Evolutionary conservation across 2,888 invertebrate species (phyloP), one percentile per base, ranked within the genome.

Genomic region (Epistrophe eligans): DNA sequence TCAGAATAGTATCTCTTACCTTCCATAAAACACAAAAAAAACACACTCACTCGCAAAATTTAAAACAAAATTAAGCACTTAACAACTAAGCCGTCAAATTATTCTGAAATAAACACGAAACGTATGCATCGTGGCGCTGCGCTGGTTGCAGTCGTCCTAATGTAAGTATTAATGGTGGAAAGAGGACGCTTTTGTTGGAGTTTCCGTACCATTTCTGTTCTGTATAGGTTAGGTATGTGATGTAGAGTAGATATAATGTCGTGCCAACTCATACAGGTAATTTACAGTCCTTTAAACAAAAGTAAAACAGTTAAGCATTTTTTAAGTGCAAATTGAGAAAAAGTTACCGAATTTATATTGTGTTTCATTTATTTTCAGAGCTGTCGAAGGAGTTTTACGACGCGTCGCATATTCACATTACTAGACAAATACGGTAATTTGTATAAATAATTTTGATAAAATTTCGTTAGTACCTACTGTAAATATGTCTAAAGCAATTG

Each of bases 51-150:
- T 71, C 57, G 67, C 74, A 74, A 77, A n/a, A 77, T 67, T 85
- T 82, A 79, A 85, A 82, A 79, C 40, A 64, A 79, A 85, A 85
- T 85, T 85, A 85, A 82, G 82, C 82, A 85, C 77, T 85, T 82
- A 73, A 77, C 71, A 73, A 82, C 50, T 77, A 50, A 77, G 85
- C 85, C 74, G 77, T 85, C 71, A 74, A 85, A 82, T 85, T 85
- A 79, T 82, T 74, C 74, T 79, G 52, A 45, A 85, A 82, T 82
- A 82, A 81, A 81, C 43, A 80, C 38, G 19, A 55, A 38, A 50
- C 50, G 55, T 70, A 67, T 60, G 48, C 71, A 62, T 50, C n/a
- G 24, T 35, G n/a, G 28, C 11, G 15, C 19, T 55, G 55, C 17
- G 9, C 13, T 40, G 38, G 11, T 8, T 43, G 43, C 24, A 40